Base-by-base conservation (phyloP, 1,140 invertebrate genomes). In the Eueides isabella region DNA sequence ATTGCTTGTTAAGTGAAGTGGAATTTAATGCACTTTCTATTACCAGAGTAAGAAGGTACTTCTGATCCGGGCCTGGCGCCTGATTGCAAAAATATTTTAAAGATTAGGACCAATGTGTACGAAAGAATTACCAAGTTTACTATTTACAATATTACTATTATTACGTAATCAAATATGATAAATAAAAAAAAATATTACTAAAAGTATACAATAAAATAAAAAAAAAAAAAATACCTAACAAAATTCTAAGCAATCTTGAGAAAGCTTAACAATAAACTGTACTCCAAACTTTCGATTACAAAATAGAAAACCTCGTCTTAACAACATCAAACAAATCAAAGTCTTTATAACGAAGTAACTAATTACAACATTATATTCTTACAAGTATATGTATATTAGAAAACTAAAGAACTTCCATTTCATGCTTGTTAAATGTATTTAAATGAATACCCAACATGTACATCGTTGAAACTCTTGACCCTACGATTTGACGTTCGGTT, bases 381-480 rank as follows among this genome's bases (percentile, higher is more conserved):
- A 55, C 7, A 23, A 55, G 0, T 23, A 55, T 67, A 72, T 67
- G 28, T 31, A 26, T 28, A 63, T 67, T 67, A 68, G 30, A 66
- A 68, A 68, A 68, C 33, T 28, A 79, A 62, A 78, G 68, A 71
- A 69, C 61, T 77, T 82, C 77, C 80, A 86, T 87, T 83, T 82
- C 81, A 84, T 76, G 83, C 75, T 73, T 78, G 74, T 85, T 85
- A 81, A 80, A 79, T 76, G 74, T 81, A 82, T 81, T 81, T 72
- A 77, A 72, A 76, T 75, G 66, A 68, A 74, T 74, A 74, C 55
- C 67, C 38, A 67, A 67, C 71, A 72, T 70, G n/a, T 64, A 62
- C 61, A 71, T 84, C 80, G 84, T 85, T 87, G 82, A 79, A 78
- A 78, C 74, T 81, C 77, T 82, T 79, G 82, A 81, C 84, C 81